A percentile compares a stretch with the other conserved stretches of the same genome.
These are phyloP conservation scores for Catagonus wagneri DNA, from an alignment of 2,113 vertebrate species.

Conservation along the genomic window DNA sequence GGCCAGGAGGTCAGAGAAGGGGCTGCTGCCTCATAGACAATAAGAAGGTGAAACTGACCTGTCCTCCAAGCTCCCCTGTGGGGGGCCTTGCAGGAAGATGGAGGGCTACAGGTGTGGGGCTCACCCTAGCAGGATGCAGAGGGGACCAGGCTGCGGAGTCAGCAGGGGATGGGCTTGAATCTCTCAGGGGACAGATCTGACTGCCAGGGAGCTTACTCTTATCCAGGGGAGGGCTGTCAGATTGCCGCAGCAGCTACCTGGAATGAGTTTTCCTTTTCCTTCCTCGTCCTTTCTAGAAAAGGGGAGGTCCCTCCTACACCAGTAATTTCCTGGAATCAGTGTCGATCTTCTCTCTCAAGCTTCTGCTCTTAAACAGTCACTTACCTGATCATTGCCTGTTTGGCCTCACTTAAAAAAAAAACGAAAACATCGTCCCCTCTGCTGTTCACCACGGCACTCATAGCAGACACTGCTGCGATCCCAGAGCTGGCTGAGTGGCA, in stretches of 20 bases:
- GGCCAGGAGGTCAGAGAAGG: neutral
- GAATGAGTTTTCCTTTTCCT: neutral
- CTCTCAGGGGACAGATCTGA: neutral
- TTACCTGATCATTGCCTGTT: neutral
- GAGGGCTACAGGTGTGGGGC: neutral
- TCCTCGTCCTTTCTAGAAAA: neutral
- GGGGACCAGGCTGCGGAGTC: neutral
- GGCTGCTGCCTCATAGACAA: neutral
- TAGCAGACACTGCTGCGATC: neutral
- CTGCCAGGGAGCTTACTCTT: neutral
- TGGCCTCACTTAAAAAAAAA: neutral
- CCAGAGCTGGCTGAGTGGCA: neutral
- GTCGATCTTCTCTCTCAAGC: neutral
- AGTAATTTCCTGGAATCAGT: neutral
- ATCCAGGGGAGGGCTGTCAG: neutral
- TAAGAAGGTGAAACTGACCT: neutral
- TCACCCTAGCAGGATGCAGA: neutral
- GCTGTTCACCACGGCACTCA: neutral
- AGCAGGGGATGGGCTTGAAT: neutral
- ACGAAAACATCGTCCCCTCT: neutral
- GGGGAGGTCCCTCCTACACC: neutral
- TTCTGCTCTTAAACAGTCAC: neutral
- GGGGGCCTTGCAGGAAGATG: neutral
- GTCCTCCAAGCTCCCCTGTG: neutral
- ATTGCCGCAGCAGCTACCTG: neutral